phyloP scores from a whole-genome alignment of 2,113 vertebrate species.

The Oxygymnocypris stewartii region DNA sequence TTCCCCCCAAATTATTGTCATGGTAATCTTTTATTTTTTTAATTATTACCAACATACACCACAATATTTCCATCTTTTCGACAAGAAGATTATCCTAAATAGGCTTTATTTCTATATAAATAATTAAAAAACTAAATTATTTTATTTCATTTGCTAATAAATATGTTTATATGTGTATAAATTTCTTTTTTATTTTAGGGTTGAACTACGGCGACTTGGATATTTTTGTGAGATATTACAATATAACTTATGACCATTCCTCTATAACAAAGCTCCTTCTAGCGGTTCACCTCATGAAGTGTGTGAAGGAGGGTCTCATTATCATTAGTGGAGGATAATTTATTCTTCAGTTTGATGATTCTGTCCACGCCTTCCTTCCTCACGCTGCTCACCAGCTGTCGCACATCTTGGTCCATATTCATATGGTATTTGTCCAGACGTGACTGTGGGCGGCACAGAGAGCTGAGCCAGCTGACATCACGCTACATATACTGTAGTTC shows the following conservation, averaged over 20 bases:
- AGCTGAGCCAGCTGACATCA: constrained; percentile 1
- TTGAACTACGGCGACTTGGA: neutral
- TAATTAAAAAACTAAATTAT: no score
- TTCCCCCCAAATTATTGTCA: neutral
- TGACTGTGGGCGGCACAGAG: constrained; percentile 62
- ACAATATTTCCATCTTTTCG: neutral
- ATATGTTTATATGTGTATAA: no score
- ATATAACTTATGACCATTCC: neutral
- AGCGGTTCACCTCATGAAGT: constrained; percentile 65
- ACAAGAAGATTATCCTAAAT: neutral
- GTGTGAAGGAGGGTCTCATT: constrained; percentile 56
- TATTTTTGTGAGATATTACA: neutral
- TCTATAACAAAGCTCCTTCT: neutral
- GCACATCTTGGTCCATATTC: constrained; percentile 69
- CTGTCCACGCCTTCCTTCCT: constrained; percentile 68
- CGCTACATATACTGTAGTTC: neutral
- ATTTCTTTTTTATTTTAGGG: neutral
- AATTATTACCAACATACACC: neutral
- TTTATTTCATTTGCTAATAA: no score
- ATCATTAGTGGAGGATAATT: constrained; percentile 67
- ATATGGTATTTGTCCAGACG: constrained; percentile 69
- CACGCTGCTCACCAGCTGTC: constrained; percentile 70
- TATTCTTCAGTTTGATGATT: constrained; percentile 73
- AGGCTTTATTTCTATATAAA: no score
- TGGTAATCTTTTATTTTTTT: neutral